Conservation (phyloP, 2,888 invertebrate species). For the Osedax fenrisi region DNA sequence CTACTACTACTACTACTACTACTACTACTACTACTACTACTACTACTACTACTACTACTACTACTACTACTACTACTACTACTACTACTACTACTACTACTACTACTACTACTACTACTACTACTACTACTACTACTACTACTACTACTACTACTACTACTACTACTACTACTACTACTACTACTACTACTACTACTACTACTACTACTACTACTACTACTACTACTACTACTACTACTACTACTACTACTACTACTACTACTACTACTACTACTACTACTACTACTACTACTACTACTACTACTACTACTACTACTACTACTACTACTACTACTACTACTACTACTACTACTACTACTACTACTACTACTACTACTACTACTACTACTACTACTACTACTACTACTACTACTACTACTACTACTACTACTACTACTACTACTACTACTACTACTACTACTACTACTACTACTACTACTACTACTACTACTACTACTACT, state of each 20-base stretch:
- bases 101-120: not conserved
- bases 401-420: slow-evolving; percentile 34
- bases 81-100: slow-evolving; percentile 28
- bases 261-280: slow-evolving; percentile 32
- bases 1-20: slow-evolving; percentile 32
- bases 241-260: slow-evolving; percentile 34
- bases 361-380: slow-evolving; percentile 31
- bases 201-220: slow-evolving; percentile 32
- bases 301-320: slow-evolving; percentile 25
- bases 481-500: slow-evolving; percentile 34
- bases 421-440: slow-evolving; percentile 33
- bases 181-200: slow-evolving; percentile 33
- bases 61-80: slow-evolving; percentile 33
- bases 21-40: slow-evolving; percentile 31
- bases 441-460: slow-evolving; percentile 33
- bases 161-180: slow-evolving; percentile 33
- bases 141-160: slow-evolving; percentile 32
- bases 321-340: slow-evolving; percentile 23
- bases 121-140: not conserved
- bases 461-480: slow-evolving; percentile 34
- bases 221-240: slow-evolving; percentile 33
- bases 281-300: slow-evolving; percentile 23
- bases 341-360: slow-evolving; percentile 3
- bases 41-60: slow-evolving; percentile 33
- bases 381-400: slow-evolving; percentile 33